phyloP scores from a whole-genome alignment of 1,140 invertebrate species.

The Heliconius congener region DNA sequence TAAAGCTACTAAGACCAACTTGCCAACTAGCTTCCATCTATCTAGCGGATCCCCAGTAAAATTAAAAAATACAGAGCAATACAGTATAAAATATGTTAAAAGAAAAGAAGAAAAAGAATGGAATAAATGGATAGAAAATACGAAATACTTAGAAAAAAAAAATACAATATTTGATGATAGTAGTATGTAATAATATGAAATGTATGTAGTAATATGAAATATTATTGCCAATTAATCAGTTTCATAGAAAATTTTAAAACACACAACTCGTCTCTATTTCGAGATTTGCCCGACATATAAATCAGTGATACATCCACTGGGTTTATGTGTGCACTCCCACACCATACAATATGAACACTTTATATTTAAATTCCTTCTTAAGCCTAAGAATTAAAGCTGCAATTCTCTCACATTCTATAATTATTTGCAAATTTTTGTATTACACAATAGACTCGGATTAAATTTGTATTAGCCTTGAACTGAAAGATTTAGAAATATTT shows the following conservation, averaged over 20 bases:
- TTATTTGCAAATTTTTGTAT: slow-evolving; percentile 26
- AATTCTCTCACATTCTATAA: slow-evolving; percentile 3
- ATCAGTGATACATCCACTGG: slow-evolving; percentile 31
- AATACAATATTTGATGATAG: neutral
- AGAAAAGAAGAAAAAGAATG: too few species aligned
- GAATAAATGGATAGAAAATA: too few species aligned
- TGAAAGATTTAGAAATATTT: slow-evolving; percentile 27
- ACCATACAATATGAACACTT: neutral
- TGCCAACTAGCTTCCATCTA: too few species aligned
- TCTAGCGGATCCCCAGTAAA: too few species aligned
- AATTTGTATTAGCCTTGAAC: slow-evolving; percentile 34
- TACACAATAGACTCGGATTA: slow-evolving; percentile 23
- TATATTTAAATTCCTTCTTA: neutral
- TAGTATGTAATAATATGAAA: too few species aligned
- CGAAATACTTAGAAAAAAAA: too few species aligned
- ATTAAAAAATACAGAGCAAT: too few species aligned
- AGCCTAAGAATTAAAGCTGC: slow-evolving; percentile 7
- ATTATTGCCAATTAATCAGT: neutral
- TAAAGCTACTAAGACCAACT: too few species aligned
- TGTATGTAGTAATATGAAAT: neutral
- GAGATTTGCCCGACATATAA: slow-evolving; percentile 33
- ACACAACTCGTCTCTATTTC: slow-evolving; percentile 29
- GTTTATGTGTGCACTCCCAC: slow-evolving; percentile 36
- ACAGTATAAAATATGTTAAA: too few species aligned
- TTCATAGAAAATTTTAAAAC: slow-evolving; percentile 1